phyloP scores from a whole-genome alignment of 2,797 vertebrate species.

The Picus viridis region DNA sequence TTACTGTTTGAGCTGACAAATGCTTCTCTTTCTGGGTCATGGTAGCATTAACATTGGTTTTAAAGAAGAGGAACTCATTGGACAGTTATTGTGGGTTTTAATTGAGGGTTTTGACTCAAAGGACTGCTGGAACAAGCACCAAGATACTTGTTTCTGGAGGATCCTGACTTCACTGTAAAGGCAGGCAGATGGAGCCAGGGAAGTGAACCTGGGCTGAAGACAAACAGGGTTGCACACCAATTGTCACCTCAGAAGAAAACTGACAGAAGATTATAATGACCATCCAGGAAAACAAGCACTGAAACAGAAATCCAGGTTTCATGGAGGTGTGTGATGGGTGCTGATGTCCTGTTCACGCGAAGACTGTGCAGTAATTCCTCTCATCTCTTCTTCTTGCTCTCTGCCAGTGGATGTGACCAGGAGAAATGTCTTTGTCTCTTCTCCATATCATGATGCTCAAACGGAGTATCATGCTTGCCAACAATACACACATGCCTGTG shows the following conservation, averaged over 20 bases:
- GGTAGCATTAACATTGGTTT: neutral
- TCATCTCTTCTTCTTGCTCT: neutral
- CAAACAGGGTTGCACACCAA: neutral
- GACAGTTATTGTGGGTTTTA: neutral
- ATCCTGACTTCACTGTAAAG: neutral
- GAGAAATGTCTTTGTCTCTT: neutral
- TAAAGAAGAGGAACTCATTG: neutral
- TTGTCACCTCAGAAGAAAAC: neutral
- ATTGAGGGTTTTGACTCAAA: neutral
- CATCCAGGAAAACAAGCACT: neutral
- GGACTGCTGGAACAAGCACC: neutral
- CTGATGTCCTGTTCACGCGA: neutral
- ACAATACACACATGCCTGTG: fast-evolving
- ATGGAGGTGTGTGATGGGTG: neutral
- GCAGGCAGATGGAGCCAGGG: neutral
- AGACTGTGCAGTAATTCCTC: neutral
- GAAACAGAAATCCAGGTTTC: neutral
- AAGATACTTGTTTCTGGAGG: neutral
- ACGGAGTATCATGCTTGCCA: neutral
- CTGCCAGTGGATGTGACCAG: neutral
- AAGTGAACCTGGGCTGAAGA: neutral
- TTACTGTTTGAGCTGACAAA: neutral
- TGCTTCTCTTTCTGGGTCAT: neutral
- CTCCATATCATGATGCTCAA: neutral
- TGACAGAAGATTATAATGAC: neutral